Evolutionary conservation across 2,888 invertebrate species (phyloP).

Genomic region (Hypsopygia costalis): DNA sequence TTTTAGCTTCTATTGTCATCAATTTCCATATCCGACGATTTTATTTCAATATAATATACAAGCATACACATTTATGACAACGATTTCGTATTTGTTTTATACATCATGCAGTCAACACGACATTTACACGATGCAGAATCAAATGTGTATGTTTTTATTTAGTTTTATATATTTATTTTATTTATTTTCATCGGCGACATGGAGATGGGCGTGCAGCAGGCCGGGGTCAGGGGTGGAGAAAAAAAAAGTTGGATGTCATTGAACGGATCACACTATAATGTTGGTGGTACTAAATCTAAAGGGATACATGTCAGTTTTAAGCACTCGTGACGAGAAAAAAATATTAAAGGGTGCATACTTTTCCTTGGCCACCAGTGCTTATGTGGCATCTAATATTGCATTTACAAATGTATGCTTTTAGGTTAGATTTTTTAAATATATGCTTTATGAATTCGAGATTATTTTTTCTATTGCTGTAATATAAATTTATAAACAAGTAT

Average conservation of each 20-base stretch:
- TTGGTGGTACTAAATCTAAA: constrained; percentile 62
- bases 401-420: constrained; percentile 63
- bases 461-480: constrained; percentile 56
- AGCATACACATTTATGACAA: constrained; percentile 72
- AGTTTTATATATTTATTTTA: constrained; percentile 30
- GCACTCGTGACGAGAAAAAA: constrained; percentile 32
- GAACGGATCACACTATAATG: constrained; percentile 72
- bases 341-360: constrained; percentile 11
- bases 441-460: constrained; percentile 53
- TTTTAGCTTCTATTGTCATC: constrained; percentile 92
- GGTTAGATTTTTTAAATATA: constrained; percentile 30
- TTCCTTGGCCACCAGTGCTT: constrained; percentile 41
- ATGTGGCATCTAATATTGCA: constrained; percentile 50
- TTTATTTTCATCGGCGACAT: constrained; percentile 70
- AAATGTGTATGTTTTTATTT: constrained; percentile 62
- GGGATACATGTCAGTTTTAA: constrained; percentile 38
- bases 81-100: constrained; percentile 58
- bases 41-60: constrained; percentile 41
- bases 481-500: constrained; percentile 25
- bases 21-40: constrained; percentile 44
- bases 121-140: constrained; percentile 72
- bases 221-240: constrained; percentile 69
- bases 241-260: constrained; percentile 77
- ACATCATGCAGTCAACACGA: constrained; percentile 79
- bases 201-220: constrained; percentile 73